phyloP scores from a whole-genome alignment of 2,888 invertebrate genomes.

The Heterodera filipjevi region DNA sequence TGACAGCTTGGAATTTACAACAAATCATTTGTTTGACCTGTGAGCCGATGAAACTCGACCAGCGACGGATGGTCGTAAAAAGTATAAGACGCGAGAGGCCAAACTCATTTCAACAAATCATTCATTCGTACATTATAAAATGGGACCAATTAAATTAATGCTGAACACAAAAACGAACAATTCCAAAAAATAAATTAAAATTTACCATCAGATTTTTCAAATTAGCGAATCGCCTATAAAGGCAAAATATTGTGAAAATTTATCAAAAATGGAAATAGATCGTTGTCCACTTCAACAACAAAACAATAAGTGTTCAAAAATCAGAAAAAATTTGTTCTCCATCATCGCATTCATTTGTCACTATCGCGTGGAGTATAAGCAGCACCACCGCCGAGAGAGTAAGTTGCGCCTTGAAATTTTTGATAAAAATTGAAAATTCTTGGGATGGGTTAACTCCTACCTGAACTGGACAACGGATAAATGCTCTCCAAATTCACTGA shows the following conservation, averaged over 20 bases:
- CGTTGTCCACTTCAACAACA: neutral
- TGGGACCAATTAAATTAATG: neutral
- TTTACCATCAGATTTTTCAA: too few relatives aligned
- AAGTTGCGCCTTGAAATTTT: neutral
- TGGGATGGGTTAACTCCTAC: neutral
- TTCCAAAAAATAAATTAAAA: too few relatives aligned
- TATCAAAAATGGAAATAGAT: too few relatives aligned
- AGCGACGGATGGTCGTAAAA: neutral
- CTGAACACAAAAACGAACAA: neutral
- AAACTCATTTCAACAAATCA: neutral
- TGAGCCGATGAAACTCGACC: neutral
- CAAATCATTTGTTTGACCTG: neutral
- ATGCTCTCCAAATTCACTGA: slow-evolving; percentile 50
- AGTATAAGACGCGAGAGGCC: neutral
- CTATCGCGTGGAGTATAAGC: neutral
- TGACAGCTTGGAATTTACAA: too few relatives aligned
- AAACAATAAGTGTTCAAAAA: neutral
- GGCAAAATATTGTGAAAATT: too few relatives aligned
- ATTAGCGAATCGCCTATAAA: too few relatives aligned
- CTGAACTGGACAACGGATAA: slow-evolving; percentile 39
- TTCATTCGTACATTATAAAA: neutral
- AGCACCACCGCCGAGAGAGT: neutral
- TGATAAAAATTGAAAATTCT: neutral
- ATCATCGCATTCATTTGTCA: too few relatives aligned
- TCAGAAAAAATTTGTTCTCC: too few relatives aligned